Base-by-base conservation (phyloP, 64 coral and sea anemone species). In the Actinia tenebrosa region DNA sequence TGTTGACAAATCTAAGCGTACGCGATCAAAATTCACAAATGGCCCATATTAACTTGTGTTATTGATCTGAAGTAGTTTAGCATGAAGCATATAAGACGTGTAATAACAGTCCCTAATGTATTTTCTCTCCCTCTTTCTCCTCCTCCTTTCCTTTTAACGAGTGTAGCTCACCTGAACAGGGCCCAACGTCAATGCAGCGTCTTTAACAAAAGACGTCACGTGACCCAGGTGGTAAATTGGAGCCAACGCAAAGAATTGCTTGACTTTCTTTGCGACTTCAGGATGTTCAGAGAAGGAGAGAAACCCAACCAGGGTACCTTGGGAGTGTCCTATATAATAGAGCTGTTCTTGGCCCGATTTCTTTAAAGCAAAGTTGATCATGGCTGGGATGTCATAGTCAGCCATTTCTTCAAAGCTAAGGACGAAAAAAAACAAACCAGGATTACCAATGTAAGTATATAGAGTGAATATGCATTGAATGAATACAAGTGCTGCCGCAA, bases 281-380 rank as follows among this genome's bases (percentile, higher is more conserved):
- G 91, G 61, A 44, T 93, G 87, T 44, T 66, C 84, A 10, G 91
- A 78, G 16, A 96, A 91, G 26, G 80, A 83, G 23, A 83, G 64
- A 72, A 96, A 96, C 19, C 84, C 94, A 26, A 93, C 77, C 47
- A 96, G 85, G 8, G 94, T 93, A 6, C 94, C 94, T 47, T 96
- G 94, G 3, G 94, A 96, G 53, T 96, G 94, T 0, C 91, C 94
- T 4, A 96, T 89, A 23, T 96, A 96, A 56, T 85, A 96, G 15
- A 96, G 79, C 25, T 96, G 80, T 0, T 84, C 44, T 85, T 96
- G 91, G 11, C 91, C 94, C 8, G 88, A 81, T 62, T 90, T 79
- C 7, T 86, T 88, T 4, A 96, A 72, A 5, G 86, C 91, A 44
- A 93, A 87, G 1, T 96, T 66, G 17, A 96, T 85, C 94, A 96